Conservation (phyloP, 2,797 vertebrate species). For the Syndactyla subalaris region DNA sequence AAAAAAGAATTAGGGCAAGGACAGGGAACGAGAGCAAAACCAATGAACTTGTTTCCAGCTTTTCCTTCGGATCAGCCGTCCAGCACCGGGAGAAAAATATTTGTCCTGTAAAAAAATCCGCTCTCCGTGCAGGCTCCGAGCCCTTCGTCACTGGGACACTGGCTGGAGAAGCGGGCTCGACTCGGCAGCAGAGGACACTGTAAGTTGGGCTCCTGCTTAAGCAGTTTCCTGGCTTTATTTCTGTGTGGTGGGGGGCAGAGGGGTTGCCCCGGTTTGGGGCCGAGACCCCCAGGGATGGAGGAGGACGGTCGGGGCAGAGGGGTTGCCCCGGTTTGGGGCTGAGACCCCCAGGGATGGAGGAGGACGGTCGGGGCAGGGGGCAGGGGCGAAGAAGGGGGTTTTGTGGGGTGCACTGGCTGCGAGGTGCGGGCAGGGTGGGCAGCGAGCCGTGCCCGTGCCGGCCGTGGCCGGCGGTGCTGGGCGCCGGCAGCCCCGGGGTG, state of each 20-base stretch:
- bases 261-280: neutral
- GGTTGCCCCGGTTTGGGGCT: neutral
- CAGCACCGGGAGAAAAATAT: constrained; percentile 40
- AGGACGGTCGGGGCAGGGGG: neutral
- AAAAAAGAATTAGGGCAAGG: constrained; percentile 31
- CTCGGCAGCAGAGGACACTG: neutral
- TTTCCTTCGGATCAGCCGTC: neutral
- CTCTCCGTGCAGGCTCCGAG: neutral
- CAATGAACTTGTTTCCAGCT: constrained; percentile 59
- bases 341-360: neutral
- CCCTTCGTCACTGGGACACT: neutral
- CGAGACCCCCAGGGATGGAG: neutral
- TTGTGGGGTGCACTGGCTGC: neutral
- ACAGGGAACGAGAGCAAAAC: constrained; percentile 24
- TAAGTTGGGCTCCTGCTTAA: constrained; percentile 15
- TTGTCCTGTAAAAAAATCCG: neutral
- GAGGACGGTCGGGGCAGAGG: neutral
- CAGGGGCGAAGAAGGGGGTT: neutral
- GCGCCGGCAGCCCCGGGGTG: neutral
- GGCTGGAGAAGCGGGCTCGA: neutral
- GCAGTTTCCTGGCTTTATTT: neutral
- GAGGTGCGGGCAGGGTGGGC: neutral
- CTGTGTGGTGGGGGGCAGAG: no score
- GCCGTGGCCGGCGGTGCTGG: constrained; percentile 41
- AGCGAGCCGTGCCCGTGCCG: neutral